Evolutionary conservation across 1,140 invertebrate genomes (phyloP).

Genomic region (Tribolium madens): DNA sequence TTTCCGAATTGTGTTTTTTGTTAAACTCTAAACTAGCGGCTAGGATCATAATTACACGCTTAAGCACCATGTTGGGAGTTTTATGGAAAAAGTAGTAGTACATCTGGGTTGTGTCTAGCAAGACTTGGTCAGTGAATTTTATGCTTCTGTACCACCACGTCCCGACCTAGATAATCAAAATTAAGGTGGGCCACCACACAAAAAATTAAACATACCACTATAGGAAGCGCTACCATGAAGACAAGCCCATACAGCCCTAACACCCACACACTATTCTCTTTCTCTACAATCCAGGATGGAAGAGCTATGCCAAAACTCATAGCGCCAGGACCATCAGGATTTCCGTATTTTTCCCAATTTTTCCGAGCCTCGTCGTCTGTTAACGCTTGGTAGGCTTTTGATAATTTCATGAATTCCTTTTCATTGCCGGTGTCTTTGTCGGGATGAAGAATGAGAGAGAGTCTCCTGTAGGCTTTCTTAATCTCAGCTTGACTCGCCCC

Average conservation of each 20-base stretch:
- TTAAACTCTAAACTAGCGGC: constrained; percentile 97
- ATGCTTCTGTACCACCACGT: constrained; percentile 99
- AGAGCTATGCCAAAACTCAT: constrained; percentile 99
- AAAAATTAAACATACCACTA: constrained; percentile 70
- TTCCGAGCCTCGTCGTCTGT: constrained; percentile 97
- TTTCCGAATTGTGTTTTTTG: constrained; percentile 92
- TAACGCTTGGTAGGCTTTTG: constrained; percentile 92
- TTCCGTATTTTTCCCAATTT: constrained; percentile 99
- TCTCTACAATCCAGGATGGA: constrained; percentile 99
- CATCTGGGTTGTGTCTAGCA: constrained; percentile 94
- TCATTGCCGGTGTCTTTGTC: constrained; percentile 98
- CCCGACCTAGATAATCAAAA: constrained; percentile 77
- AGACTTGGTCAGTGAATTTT: constrained; percentile 95
- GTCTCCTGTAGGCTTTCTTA: constrained; percentile 94
- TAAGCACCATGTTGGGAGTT: constrained; percentile 94
- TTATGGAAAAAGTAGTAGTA: constrained; percentile 97
- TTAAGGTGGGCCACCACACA: neutral
- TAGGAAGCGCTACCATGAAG: constrained; percentile 97
- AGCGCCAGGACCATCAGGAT: constrained; percentile 98
- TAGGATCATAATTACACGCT: constrained; percentile 95
- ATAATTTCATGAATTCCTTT: constrained; percentile 97
- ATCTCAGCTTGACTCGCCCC: constrained; percentile 89
- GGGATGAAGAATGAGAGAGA: constrained; percentile 95
- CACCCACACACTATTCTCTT: constrained; percentile 98
- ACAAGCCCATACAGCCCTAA: constrained; percentile 95